Evolutionary conservation across 2,888 invertebrate species (phyloP), one percentile per base, ranked within the genome.

Genomic region (Timandra comae): DNA sequence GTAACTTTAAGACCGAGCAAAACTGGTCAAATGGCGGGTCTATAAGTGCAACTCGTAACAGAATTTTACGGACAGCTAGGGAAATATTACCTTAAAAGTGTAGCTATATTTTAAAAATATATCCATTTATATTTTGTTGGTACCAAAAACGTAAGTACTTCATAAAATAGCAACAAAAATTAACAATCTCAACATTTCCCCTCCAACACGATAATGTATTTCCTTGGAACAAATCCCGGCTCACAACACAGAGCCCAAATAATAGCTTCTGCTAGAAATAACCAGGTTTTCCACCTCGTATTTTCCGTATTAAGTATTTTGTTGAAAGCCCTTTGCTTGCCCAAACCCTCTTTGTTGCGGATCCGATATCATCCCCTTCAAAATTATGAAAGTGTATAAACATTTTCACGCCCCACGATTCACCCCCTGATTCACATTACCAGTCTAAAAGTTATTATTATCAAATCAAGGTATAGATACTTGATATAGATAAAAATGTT

Each of bases 371-470:
- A 79, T 75, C 81, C 84, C 41, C 84, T 66, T 79, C 72, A 67
- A 79, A 82, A 84, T 84, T 84, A 84, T 84, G 79, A 81, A 82
- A 81, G 77, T 81, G 82, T 84, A 82, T 82, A 80, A 82, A 85
- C 80, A 82, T 82, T 84, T 80, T 82, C 81, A 80, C 84, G 77
- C 82, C 82, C 81, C 61, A 50, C 49, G 49, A 49, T 46, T 54
- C 61, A 55, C 75, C 77, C 79, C 70, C 61, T 69, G 63, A 69
- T 79, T 80, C 72, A 65, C 71, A 64, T 71, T 78, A 73, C 56
- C 72, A 62, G 61, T 56, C 62, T 66, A 68, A 59, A 77, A 73
- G 68, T 81, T 82, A 84, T 85, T 85, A 84, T 84, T 84, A 85
- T 85, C 81, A 79, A 85, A 85, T 84, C 82, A 84, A 69, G 69